Evolutionary conservation across 1,140 invertebrate genomes (phyloP).

Genomic region (Hestina assimilis): DNA sequence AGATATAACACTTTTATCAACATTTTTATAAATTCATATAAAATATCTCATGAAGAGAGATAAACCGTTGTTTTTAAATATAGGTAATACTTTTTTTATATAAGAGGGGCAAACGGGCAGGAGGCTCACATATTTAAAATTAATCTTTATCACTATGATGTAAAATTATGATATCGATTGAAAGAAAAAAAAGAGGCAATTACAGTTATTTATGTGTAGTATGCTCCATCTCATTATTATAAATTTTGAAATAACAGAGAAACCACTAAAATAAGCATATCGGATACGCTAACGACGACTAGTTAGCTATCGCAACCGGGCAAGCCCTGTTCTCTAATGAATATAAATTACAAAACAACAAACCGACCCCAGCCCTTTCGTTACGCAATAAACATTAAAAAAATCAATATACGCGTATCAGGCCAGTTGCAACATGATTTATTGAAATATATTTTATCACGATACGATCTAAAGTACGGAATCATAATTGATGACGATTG

Average conservation of each 20-base stretch:
- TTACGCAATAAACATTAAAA: slow-evolving; percentile 68
- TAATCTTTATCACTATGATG: too few relatives aligned
- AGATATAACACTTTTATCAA: too few relatives aligned
- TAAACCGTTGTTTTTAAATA: too few relatives aligned
- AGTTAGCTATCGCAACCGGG: slow-evolving; percentile 25
- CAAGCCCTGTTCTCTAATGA: slow-evolving; percentile 49
- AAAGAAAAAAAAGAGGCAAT: too few relatives aligned
- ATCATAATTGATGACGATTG: slow-evolving; percentile 63
- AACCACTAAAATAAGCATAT: background rate
- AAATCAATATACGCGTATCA: slow-evolving; percentile 69
- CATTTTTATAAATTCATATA: too few relatives aligned
- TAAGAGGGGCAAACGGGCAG: too few relatives aligned
- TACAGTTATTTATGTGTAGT: too few relatives aligned
- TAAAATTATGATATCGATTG: too few relatives aligned
- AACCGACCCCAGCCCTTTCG: slow-evolving; percentile 52
- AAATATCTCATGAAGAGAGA: too few relatives aligned
- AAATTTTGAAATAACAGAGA: background rate
- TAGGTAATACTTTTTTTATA: too few relatives aligned
- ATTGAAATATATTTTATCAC: slow-evolving; percentile 69
- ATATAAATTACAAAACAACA: slow-evolving; percentile 66
- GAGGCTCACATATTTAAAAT: too few relatives aligned
- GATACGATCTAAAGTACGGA: slow-evolving; percentile 70
- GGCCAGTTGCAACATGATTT: slow-evolving; percentile 59
- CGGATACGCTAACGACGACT: slow-evolving; percentile 4
- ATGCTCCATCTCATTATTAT: background rate